Evolutionary conservation across 2,113 vertebrate genomes (phyloP).

Genomic region (Podilymbus podiceps): DNA sequence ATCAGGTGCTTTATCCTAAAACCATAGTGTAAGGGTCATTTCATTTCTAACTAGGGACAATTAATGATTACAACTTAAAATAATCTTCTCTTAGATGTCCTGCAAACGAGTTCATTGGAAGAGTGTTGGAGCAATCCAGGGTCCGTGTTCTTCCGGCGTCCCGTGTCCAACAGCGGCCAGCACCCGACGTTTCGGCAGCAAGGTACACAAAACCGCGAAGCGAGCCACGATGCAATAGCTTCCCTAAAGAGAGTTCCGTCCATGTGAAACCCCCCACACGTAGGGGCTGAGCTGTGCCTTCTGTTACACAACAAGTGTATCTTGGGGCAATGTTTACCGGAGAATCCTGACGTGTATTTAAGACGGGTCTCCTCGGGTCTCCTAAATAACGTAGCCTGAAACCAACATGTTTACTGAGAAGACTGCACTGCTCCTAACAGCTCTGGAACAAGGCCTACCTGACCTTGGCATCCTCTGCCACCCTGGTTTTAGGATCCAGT

Average conservation of each 20-base stretch:
- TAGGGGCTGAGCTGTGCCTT: background rate
- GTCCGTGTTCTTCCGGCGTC: background rate
- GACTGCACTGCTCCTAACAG: accelerated
- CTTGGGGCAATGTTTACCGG: background rate
- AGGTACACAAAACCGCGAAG: background rate
- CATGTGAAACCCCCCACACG: background rate
- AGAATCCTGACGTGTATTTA: background rate
- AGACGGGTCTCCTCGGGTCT: background rate
- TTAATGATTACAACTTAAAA: background rate
- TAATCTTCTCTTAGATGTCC: background rate
- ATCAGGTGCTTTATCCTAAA: background rate
- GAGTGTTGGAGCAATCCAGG: background rate
- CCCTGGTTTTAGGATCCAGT: background rate
- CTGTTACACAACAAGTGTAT: background rate
- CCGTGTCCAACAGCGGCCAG: background rate
- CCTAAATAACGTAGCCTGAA: background rate
- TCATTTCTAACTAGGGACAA: background rate
- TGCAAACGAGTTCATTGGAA: background rate
- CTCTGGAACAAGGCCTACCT: background rate
- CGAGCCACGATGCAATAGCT: background rate
- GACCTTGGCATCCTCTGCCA: background rate
- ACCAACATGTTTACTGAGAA: background rate
- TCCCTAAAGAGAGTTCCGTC: background rate
- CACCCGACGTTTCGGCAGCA: background rate
- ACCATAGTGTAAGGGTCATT: background rate